Base-by-base conservation (phyloP, 1,140 invertebrate species). In the Berghia stephanieae region DNA sequence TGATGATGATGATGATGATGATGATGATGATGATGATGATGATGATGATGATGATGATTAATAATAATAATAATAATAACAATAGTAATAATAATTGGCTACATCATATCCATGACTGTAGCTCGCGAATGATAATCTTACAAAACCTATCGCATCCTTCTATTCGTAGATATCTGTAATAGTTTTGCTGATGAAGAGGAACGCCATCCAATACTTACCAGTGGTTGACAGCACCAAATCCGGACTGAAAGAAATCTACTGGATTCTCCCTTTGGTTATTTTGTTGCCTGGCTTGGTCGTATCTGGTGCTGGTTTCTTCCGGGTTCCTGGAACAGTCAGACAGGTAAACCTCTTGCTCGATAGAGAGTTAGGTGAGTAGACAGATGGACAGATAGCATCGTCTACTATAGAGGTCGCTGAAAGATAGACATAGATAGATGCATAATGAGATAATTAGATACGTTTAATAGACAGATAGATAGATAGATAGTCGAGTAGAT, bases 61-160 rank as follows among this genome's bases (percentile, higher is more conserved):
- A n/a, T n/a, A n/a, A n/a, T n/a, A n/a, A n/a, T n/a, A n/a, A n/a
- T n/a, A n/a, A n/a, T n/a, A 49, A 49, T 49, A 16, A 66, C 31
- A 16, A 66, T 66, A 16, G 1, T 24, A 16, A 66, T 66, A 16
- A n/a, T 34, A 31, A 66, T 66, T n/a, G n/a, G n/a, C 10, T 78
- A 38, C 66, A 78, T 76, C 31, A 43, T 83, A 40, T n/a, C 49
- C 21, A 44, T 80, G 16, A 68, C 75, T 40, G 31, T 60, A 40
- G 81, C 78, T n/a, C n/a, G n/a, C n/a, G n/a, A n/a, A n/a, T n/a
- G n/a, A n/a, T n/a, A n/a, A n/a, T n/a, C n/a, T n/a, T n/a, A n/a
- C n/a, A n/a, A n/a, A n/a, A n/a, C n/a, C n/a, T n/a, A n/a, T n/a
- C n/a, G n/a, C n/a, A n/a, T n/a, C n/a, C n/a, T 16, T 27, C 57